phyloP scores from a whole-genome alignment of 2,113 vertebrate genomes.

The Brienomyrus brachyistius region DNA sequence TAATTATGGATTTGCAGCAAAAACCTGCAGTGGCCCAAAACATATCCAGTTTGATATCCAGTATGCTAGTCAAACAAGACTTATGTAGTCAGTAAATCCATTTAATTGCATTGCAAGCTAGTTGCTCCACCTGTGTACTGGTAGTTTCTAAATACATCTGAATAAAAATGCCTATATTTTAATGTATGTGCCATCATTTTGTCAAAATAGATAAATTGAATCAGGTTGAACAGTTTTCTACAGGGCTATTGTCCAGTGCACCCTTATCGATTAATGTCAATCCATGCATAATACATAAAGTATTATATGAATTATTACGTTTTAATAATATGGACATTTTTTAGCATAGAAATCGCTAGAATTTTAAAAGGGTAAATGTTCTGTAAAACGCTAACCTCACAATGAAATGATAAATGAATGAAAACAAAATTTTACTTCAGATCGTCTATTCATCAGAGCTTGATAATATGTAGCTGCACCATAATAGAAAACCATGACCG shows the following conservation, averaged over 20 bases:
- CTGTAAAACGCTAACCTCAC: not conserved
- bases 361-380: not conserved
- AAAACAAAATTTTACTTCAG: not conserved
- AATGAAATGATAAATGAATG: not conserved
- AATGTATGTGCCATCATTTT: too few relatives aligned
- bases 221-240: not conserved
- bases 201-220: not conserved
- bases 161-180: too few relatives aligned
- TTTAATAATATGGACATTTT: not conserved
- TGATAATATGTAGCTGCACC: not conserved
- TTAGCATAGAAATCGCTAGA: not conserved
- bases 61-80: too few relatives aligned
- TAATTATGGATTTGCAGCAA: too few relatives aligned
- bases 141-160: too few relatives aligned
- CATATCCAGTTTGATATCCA: not conserved
- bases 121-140: too few relatives aligned
- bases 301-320: not conserved
- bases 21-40: not conserved
- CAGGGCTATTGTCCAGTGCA: not conserved
- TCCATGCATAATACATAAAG: not conserved
- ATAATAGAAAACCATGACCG: not conserved
- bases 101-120: too few relatives aligned
- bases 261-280: not conserved
- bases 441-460: not conserved
- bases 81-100: too few relatives aligned